phyloP scores from a whole-genome alignment of 2,113 vertebrate species.

The Elephantulus edwardii region DNA sequence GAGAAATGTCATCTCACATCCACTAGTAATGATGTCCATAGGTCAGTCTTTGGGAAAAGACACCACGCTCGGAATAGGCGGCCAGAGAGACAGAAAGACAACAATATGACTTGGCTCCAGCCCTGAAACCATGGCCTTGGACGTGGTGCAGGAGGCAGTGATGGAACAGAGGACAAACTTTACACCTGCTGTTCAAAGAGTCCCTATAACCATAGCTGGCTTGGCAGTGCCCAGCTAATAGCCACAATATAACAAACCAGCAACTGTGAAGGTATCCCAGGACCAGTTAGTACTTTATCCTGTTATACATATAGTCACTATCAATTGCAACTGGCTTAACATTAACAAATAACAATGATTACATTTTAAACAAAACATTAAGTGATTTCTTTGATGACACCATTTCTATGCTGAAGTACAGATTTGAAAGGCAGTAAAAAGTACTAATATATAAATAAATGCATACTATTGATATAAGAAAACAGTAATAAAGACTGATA shows the following conservation, averaged over 20 bases:
- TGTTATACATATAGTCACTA: neutral
- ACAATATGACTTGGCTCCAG: too few species aligned
- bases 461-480: neutral
- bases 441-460: conserved; percentile 2
- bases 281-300: neutral
- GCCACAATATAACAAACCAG: neutral
- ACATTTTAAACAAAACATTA: neutral
- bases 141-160: too few species aligned
- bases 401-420: conserved; percentile 2
- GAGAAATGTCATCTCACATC: too few species aligned
- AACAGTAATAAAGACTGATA: neutral
- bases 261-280: neutral
- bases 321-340: neutral
- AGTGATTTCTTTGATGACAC: neutral
- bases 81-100: too few species aligned
- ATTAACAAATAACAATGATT: neutral
- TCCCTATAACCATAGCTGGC: too few species aligned
- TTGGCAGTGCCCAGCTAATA: too few species aligned
- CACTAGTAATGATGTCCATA: too few species aligned
- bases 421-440: conserved; percentile 3
- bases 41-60: too few species aligned
- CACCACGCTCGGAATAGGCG: too few species aligned
- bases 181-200: too few species aligned
- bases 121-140: too few species aligned
- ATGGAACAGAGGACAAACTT: too few species aligned